phyloP scores from a whole-genome alignment of 2,888 invertebrate genomes.

The Drosophila acutilabella region DNA sequence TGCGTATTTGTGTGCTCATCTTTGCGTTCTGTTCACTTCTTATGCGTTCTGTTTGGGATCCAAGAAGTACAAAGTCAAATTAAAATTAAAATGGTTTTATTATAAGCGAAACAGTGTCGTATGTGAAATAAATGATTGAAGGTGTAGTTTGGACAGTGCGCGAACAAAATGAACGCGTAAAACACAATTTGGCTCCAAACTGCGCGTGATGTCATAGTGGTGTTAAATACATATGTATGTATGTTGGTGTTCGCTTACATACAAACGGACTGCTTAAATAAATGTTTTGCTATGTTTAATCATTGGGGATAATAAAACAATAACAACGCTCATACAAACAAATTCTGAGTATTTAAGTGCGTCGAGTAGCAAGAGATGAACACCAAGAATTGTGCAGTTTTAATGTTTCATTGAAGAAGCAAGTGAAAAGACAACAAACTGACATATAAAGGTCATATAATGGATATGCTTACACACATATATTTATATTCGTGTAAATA shows the following conservation, averaged over 20 bases:
- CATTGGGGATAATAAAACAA: slow-evolving; percentile 19
- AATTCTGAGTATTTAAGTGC: slow-evolving; percentile 3
- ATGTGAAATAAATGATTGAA: slow-evolving; percentile 20
- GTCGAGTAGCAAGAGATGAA: not conserved
- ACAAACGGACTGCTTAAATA: slow-evolving; percentile 7
- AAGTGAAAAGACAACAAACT: slow-evolving; percentile 39
- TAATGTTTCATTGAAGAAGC: slow-evolving; percentile 17
- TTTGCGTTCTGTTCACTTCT: slow-evolving; percentile 34
- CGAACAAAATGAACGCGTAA: slow-evolving; percentile 15
- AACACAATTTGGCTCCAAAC: slow-evolving; percentile 28
- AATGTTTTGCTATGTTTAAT: slow-evolving; percentile 29
- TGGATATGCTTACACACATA: slow-evolving; percentile 27
- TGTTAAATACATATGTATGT: slow-evolving; percentile 21
- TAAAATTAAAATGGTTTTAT: slow-evolving; percentile 32
- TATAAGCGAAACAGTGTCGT: slow-evolving; percentile 12
- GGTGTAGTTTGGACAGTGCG: slow-evolving; percentile 7
- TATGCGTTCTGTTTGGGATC: slow-evolving; percentile 51
- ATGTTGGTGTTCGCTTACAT: slow-evolving; percentile 8
- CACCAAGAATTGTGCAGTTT: slow-evolving; percentile 9
- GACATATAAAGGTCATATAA: slow-evolving; percentile 68
- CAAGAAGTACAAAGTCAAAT: slow-evolving; percentile 39
- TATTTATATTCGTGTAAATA: slow-evolving; percentile 12
- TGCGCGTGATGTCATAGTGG: slow-evolving; percentile 69
- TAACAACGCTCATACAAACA: slow-evolving; percentile 25
- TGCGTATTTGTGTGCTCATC: slow-evolving; percentile 27